Evolutionary conservation across 2,113 vertebrate genomes (phyloP), one percentile per base, ranked within the genome.

Genomic region (Paraplagusia blochii): DNA sequence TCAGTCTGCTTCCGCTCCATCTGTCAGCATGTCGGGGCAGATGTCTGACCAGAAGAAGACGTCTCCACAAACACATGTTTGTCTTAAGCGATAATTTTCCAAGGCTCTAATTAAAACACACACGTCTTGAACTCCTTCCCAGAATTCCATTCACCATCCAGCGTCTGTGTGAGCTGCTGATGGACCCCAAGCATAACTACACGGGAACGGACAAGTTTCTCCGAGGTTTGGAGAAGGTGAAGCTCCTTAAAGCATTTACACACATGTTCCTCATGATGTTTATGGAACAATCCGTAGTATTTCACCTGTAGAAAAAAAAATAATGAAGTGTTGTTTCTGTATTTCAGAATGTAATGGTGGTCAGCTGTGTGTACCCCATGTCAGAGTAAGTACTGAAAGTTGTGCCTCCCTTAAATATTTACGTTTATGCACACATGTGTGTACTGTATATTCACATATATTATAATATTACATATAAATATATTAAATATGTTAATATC

Each of bases 121-220:
- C 44, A 44, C 60, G 9, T 61, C 17, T 58, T 66, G n/a, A 16
- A 58, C 19, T 44, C 13, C 29, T 58, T 84, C 88, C 40, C 87
- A 98, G 95, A 86, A 95, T 95, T 67, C 95, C 95, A 58, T 98
- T 99, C 85, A 98, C 95, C 73, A 97, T 99, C 82, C 96, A 97
- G 83, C 93, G 95, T 77, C 92, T 98, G 10, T 99, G 96, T 90
- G 95, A 98, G 86, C 89, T 99, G 68, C 92, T 98, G 56, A 94
- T 90, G 48, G 96, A 99, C 82, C 96, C 96, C 53, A 95, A 93
- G 75, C 92, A 93, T 83, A 95, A 98, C 91, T 99, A 99, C 71
- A 90, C 94, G 66, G 94, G 94, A 85, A 96, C 93, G 76, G 94
- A 97, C 77, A 96, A 98, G 87, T 99, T 99, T 88, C 95, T 99